Evolutionary conservation across 2,113 vertebrate species (phyloP).

Genomic region (Alosa alosa): DNA sequence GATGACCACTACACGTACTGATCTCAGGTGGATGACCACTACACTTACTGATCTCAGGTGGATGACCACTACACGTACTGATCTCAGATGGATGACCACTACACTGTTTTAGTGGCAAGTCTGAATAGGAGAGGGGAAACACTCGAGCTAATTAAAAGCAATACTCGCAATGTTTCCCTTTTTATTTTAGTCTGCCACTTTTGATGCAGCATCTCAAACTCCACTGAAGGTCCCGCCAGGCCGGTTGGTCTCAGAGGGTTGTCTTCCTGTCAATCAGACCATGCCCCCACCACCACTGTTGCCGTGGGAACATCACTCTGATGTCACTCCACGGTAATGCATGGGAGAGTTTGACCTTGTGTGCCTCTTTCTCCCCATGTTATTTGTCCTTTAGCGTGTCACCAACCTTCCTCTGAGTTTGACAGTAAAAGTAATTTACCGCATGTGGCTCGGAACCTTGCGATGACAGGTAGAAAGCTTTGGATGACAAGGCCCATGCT

Average conservation of each 20-base stretch:
- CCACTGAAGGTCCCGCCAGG: neutral
- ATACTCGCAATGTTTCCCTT: neutral
- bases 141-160: neutral
- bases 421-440: neutral
- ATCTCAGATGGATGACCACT: no score
- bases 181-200: neutral
- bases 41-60: slow-evolving; percentile 14
- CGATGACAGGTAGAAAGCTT: neutral
- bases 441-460: neutral
- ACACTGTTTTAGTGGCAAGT: neutral
- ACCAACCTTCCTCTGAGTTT: neutral
- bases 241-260: neutral
- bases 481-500: neutral
- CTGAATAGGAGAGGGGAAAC: neutral
- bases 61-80: neutral
- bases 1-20: neutral
- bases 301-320: neutral
- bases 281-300: neutral
- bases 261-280: neutral
- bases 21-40: neutral
- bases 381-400: slow-evolving; percentile 5
- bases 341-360: slow-evolving; percentile 5
- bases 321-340: neutral
- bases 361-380: neutral
- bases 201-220: neutral